Conservation (phyloP, 2,113 vertebrate species). For the Epinephelus fuscoguttatus region DNA sequence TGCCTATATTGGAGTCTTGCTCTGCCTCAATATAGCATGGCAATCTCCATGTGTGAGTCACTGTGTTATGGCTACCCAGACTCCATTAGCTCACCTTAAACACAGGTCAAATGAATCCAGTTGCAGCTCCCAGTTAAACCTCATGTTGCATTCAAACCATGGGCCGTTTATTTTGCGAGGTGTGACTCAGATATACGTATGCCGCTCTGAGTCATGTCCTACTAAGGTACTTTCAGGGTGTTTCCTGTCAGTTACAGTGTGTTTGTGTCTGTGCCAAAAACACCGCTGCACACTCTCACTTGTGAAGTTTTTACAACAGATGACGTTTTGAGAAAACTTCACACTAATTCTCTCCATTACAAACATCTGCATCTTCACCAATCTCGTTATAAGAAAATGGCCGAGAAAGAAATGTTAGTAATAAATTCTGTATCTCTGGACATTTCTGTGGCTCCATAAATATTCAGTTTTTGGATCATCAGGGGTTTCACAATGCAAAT, state of each 20-base stretch:
- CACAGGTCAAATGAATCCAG: slow-evolving; percentile 47
- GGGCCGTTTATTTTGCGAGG: slow-evolving; percentile 49
- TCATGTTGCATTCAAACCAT: slow-evolving; percentile 30
- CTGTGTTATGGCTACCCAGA: slow-evolving; percentile 37
- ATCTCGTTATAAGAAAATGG: not conserved
- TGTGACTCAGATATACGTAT: slow-evolving; percentile 48
- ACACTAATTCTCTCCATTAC: slow-evolving; percentile 42
- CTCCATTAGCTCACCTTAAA: slow-evolving; percentile 56
- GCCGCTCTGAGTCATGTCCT: slow-evolving; percentile 48
- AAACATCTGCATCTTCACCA: slow-evolving; percentile 19
- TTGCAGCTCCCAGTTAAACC: slow-evolving; percentile 30
- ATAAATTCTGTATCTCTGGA: not conserved
- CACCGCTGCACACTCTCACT: not conserved
- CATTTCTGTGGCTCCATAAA: not conserved
- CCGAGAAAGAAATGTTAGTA: not conserved
- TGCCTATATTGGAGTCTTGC: not conserved
- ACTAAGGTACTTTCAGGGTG: slow-evolving; percentile 11
- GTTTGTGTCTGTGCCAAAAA: slow-evolving; percentile 1
- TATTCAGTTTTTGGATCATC: not conserved
- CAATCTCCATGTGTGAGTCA: slow-evolving; percentile 41
- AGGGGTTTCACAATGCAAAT: not conserved
- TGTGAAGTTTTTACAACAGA: slow-evolving; percentile 44
- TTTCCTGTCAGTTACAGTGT: not conserved
- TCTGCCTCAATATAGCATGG: slow-evolving; percentile 21
- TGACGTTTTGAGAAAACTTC: slow-evolving; percentile 30